Evolutionary conservation across 2,797 vertebrate species (phyloP).

Genomic region (Dendrocincla fuliginosa): DNA sequence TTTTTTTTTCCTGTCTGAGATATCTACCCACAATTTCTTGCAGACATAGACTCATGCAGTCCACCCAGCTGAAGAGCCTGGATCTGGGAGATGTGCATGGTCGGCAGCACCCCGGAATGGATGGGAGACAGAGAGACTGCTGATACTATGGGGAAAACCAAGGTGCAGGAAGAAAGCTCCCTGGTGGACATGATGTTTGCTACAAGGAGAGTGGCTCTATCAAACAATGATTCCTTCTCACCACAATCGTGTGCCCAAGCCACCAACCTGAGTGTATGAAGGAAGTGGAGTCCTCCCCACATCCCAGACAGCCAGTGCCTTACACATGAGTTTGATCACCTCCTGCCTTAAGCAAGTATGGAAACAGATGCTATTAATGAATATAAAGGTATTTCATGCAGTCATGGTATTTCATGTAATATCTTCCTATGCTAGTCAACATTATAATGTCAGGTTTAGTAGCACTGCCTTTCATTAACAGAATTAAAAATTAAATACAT

Average conservation of each 20-base stretch:
- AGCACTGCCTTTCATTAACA: neutral
- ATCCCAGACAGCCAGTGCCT: neutral
- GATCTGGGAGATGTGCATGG: neutral
- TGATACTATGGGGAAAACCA: neutral
- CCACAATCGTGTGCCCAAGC: neutral
- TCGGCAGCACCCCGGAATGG: neutral
- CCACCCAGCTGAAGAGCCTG: neutral
- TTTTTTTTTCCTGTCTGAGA: conserved; percentile 14
- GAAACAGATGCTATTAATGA: neutral
- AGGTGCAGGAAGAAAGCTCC: neutral
- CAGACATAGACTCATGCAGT: neutral
- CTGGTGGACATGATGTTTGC: rapidly evolving
- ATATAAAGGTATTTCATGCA: neutral
- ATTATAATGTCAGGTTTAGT: neutral
- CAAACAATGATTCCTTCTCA: neutral
- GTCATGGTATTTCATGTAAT: neutral
- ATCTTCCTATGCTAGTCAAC: neutral
- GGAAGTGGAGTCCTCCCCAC: neutral
- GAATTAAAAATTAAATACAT: neutral
- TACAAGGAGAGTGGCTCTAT: neutral
- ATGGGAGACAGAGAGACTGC: neutral
- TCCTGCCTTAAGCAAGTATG: neutral
- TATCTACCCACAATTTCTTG: conserved; percentile 67
- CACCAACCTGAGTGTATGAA: rapidly evolving
- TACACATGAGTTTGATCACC: neutral